Evolutionary conservation across 2,113 vertebrate species (phyloP).

Genomic region (Fregata magnificens): DNA sequence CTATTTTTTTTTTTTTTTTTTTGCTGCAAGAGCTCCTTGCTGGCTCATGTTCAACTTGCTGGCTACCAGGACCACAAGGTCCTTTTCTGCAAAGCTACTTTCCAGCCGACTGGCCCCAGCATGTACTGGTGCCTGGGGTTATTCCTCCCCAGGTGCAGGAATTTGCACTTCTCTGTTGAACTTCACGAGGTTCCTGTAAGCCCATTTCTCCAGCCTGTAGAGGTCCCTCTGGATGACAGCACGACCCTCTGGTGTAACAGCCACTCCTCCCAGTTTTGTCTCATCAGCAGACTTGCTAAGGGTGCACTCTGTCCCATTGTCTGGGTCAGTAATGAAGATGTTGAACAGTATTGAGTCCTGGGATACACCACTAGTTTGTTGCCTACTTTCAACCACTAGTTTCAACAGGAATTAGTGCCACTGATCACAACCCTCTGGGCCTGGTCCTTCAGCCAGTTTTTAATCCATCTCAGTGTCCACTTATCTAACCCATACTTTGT

Average conservation of each 20-base stretch:
- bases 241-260: background rate
- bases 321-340: background rate
- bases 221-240: background rate
- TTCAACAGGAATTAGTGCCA: background rate
- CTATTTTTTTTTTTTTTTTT: background rate
- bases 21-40: background rate
- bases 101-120: background rate
- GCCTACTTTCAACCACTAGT: background rate
- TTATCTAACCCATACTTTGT: background rate
- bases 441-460: background rate
- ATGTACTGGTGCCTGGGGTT: background rate
- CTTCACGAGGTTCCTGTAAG: background rate
- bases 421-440: background rate
- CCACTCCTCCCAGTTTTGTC: background rate
- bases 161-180: background rate
- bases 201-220: background rate
- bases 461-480: background rate
- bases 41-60: background rate
- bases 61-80: background rate
- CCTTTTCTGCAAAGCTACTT: background rate
- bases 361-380: background rate
- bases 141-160: background rate
- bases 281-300: background rate
- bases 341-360: background rate
- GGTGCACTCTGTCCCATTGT: background rate